These are phyloP conservation scores for Apteryx mantelli DNA, from an alignment of 2,113 vertebrate species.

Conservation along the genomic window DNA sequence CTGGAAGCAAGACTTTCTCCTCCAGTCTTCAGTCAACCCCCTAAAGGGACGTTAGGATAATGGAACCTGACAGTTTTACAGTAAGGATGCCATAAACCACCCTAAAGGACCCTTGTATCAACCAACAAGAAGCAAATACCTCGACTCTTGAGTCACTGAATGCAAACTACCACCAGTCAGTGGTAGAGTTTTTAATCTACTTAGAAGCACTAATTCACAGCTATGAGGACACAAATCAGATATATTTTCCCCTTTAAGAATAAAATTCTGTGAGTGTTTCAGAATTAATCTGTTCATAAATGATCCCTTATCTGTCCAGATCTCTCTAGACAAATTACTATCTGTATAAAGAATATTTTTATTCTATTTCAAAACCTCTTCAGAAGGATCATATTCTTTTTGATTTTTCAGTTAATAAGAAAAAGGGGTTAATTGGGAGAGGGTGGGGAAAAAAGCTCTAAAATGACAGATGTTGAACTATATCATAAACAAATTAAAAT, in stretches of 20 bases:
- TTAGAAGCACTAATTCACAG: neutral
- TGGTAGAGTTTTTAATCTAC: slow-evolving; percentile 9
- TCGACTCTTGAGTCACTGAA: slow-evolving; percentile 30
- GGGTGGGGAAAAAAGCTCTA: neutral
- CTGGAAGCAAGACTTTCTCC: slow-evolving; percentile 46
- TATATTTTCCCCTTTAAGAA: neutral
- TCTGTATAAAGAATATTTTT: neutral
- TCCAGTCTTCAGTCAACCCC: slow-evolving; percentile 25
- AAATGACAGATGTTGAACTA: neutral
- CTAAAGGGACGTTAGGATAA: slow-evolving; percentile 57
- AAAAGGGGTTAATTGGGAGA: neutral
- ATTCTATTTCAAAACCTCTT: neutral
- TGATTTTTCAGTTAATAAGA: neutral
- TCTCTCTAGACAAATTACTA: neutral
- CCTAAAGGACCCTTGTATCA: slow-evolving; percentile 55
- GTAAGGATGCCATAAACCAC: slow-evolving; percentile 56
- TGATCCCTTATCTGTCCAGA: neutral
- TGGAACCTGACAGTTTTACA: slow-evolving; percentile 59
- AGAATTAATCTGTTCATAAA: neutral
- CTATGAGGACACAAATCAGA: neutral
- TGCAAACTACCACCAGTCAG: neutral
- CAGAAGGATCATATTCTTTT: neutral
- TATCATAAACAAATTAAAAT: neutral
- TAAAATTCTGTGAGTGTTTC: neutral
- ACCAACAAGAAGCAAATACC: slow-evolving; percentile 59